Evolutionary conservation across 1,140 invertebrate genomes (phyloP), one percentile per base, ranked within the genome.

Genomic region (Calosoma granatense): DNA sequence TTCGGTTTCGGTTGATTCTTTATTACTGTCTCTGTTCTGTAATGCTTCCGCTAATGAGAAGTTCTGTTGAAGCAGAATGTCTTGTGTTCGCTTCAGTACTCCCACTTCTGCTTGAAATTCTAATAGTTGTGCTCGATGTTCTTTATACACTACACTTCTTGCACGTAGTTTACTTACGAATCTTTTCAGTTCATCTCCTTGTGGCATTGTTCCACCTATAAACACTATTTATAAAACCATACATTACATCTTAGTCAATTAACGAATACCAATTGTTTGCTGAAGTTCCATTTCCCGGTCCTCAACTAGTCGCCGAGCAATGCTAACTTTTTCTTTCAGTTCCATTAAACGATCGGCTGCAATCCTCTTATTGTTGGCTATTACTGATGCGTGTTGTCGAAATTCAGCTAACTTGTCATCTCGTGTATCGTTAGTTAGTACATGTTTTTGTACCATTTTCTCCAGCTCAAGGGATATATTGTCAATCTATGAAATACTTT

Each of bases 101-200:
- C 84, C 84, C 62, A 70, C 71, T 70, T 87, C 84, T 15, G 88
- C 86, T 72, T 83, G 81, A 17, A 87, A 69, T 51, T 85, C 82
- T 30, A 83, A 78, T 47, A 91, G 70, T 70, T 88, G 84, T 4
- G 85, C 78, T 65, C 84, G 76, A 64, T 86, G 86, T 63, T 85
- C 79, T 71, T 92, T 92, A 67, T 92, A 92, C 0, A 86, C 73
- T 2, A 82, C 84, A 65, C 86, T 89, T 65, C 89, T 90, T 36
- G 82, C 81, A 53, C 88, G 78, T 20, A 92, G 68, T 62, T 85
- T 83, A 66, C 82, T 85, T 0, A 92, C 85, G 70, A 91, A 93
- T 58, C 83, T 79, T 70, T 92, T 91, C 62, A 92, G 83, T 70
- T 92, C 88, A 55, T 92, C 89, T 19, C 87, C 88, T 65, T 82